These are phyloP conservation scores for Bombylius discolor DNA, from an alignment of 2,888 invertebrate genomes.

Conservation along the genomic window DNA sequence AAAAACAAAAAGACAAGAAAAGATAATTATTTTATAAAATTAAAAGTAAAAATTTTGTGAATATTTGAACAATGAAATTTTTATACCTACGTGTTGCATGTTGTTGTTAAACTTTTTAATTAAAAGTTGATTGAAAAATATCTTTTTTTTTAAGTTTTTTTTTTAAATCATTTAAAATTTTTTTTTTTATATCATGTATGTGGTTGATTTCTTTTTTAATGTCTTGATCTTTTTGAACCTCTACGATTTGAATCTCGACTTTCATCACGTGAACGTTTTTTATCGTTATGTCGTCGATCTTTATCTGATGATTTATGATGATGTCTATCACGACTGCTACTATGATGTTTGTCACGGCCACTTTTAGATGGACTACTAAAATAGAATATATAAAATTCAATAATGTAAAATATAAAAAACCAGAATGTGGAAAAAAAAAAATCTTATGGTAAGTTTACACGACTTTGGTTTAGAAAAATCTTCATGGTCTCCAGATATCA, in stretches of 20 bases:
- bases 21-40: too few species aligned
- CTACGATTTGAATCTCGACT: constrained; percentile 50
- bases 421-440: background rate
- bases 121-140: too few species aligned
- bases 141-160: too few species aligned
- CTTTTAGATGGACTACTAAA: constrained; percentile 30
- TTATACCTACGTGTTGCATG: too few species aligned
- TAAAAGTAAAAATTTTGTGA: too few species aligned
- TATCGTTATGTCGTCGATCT: constrained; percentile 36
- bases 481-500: too few species aligned
- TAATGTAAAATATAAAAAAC: background rate
- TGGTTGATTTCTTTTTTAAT: constrained; percentile 13
- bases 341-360: constrained; percentile 25
- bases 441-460: background rate
- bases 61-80: too few species aligned
- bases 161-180: too few species aligned
- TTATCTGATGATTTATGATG: constrained; percentile 10
- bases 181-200: too few species aligned
- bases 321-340: constrained; percentile 24
- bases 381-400: constrained; percentile 5
- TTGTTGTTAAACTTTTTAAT: too few species aligned
- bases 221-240: constrained; percentile 54
- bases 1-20: too few species aligned
- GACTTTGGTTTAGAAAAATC: too few species aligned
- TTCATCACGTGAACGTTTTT: constrained; percentile 65